phyloP scores from a whole-genome alignment of 2,888 invertebrate species.

The Lepidonotus clava region DNA sequence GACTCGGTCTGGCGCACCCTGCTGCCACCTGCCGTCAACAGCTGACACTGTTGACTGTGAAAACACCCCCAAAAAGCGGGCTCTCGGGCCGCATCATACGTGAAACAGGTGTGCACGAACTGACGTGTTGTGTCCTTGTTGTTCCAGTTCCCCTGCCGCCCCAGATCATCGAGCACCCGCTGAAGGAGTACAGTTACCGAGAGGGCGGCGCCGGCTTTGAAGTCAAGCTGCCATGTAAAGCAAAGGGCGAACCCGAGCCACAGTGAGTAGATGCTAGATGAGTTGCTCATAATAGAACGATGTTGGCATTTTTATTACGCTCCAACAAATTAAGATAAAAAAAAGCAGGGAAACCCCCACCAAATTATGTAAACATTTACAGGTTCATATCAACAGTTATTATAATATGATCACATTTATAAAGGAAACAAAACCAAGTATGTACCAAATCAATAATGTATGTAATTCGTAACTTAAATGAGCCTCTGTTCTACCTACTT shows the following conservation, averaged over 20 bases:
- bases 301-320: no score
- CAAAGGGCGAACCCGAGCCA: slow-evolving; percentile 51
- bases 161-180: slow-evolving; percentile 34
- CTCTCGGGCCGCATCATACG: background rate
- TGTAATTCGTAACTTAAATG: no score
- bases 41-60: background rate
- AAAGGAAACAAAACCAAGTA: no score
- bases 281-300: no score
- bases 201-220: background rate
- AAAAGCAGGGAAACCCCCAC: no score
- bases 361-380: no score
- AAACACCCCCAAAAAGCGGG: background rate
- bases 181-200: slow-evolving; percentile 38
- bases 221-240: slow-evolving; percentile 37
- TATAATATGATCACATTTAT: no score
- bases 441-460: no score
- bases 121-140: background rate
- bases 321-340: no score
- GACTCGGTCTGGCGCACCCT: no score
- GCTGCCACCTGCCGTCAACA: background rate
- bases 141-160: slow-evolving; percentile 52
- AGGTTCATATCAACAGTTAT: no score
- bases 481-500: no score
- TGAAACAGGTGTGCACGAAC: background rate
- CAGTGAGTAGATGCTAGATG: slow-evolving; percentile 12